A percentile compares a stretch with the other conserved stretches of the same genome.
phyloP scores from a whole-genome alignment of 2,888 invertebrate species.

The Cataglyphis rosenhaueri region DNA sequence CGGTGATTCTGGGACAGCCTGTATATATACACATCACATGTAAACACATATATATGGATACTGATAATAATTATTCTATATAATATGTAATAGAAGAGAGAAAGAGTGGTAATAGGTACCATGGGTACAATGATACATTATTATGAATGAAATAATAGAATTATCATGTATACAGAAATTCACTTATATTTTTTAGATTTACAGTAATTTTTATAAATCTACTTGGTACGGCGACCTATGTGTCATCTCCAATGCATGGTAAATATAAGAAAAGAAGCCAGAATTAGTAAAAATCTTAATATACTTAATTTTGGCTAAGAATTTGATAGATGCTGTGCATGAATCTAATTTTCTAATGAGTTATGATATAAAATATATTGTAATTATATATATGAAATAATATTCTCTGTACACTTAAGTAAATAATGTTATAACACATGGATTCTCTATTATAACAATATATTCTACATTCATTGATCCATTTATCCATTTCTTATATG shows the following conservation, averaged over 20 bases:
- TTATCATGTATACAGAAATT: slow-evolving; percentile 79
- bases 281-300: slow-evolving; percentile 77
- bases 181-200: slow-evolving; percentile 85
- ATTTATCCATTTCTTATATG: slow-evolving; percentile 65
- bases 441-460: slow-evolving; percentile 78
- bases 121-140: slow-evolving; percentile 67
- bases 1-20: slow-evolving; percentile 35
- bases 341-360: slow-evolving; percentile 81
- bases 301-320: slow-evolving; percentile 79
- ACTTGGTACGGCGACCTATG: slow-evolving; percentile 82
- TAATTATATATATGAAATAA: slow-evolving; percentile 78
- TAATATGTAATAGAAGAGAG: slow-evolving; percentile 58
- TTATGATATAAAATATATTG: slow-evolving; percentile 78
- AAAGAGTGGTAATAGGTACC: slow-evolving; percentile 67
- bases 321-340: slow-evolving; percentile 81
- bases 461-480: slow-evolving; percentile 71
- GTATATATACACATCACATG: slow-evolving; percentile 53
- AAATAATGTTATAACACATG: slow-evolving; percentile 79
- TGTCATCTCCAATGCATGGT: slow-evolving; percentile 79
- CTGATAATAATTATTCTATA: slow-evolving; percentile 73
- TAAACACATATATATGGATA: slow-evolving; percentile 64
- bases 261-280: slow-evolving; percentile 74
- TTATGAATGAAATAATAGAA: slow-evolving; percentile 71
- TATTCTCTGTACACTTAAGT: slow-evolving; percentile 80
- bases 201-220: slow-evolving; percentile 84